Conservation (phyloP, 2,113 vertebrate genomes). For the Microtus oregoni region DNA sequence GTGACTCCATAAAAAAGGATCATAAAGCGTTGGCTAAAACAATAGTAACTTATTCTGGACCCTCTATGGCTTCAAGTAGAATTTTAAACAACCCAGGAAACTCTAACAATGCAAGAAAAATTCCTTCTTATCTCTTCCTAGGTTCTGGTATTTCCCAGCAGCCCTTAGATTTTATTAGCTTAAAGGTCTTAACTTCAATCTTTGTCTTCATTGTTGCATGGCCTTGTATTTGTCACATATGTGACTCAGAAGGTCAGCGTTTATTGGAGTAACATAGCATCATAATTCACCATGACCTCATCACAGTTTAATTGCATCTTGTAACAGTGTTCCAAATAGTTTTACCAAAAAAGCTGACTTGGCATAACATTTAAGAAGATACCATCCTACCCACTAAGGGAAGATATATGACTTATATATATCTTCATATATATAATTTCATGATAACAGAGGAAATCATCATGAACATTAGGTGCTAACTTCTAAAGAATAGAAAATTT, state of each 20-base stretch:
- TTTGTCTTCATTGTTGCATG: not conserved
- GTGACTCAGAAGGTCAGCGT: not conserved
- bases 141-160: not conserved
- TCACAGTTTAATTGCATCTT: not conserved
- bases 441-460: not conserved
- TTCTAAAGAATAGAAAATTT: not conserved
- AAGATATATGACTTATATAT: not conserved
- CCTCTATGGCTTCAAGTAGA: not conserved
- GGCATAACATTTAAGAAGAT: not conserved
- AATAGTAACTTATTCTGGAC: not conserved
- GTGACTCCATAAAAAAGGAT: not conserved
- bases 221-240: not conserved
- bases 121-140: not conserved
- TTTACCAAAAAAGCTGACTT: not conserved
- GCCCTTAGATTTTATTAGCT: not conserved
- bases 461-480: not conserved
- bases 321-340: not conserved
- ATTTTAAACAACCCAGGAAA: not conserved
- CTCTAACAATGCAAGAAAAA: not conserved
- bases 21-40: not conserved
- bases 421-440: not conserved
- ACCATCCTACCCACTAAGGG: not conserved
- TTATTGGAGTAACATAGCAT: not conserved
- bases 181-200: not conserved
- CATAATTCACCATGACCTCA: not conserved